Percentiles rank a stretch among this genome's conserved stretches.
Evolutionary conservation across 2,797 vertebrate species (phyloP).

Genomic region (Okamejei kenojei): DNA sequence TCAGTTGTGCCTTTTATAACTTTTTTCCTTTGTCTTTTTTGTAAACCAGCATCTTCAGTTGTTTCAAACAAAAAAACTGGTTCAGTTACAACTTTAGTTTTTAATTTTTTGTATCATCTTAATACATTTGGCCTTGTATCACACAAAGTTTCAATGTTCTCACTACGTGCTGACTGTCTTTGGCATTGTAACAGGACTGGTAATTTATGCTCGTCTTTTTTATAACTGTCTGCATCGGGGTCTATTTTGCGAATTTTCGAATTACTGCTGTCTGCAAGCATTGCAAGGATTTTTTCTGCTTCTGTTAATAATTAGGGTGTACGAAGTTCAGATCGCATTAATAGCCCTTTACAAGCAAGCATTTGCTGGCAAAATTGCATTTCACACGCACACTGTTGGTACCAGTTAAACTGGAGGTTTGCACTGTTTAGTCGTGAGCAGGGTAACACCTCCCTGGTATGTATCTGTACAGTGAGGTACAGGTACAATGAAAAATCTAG

Average conservation of each 20-base stretch:
- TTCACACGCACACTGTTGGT: neutral
- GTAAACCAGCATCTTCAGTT: too few relatives aligned
- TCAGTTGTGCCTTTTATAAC: too few relatives aligned
- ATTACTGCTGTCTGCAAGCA: neutral
- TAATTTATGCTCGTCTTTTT: neutral
- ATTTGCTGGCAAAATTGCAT: neutral
- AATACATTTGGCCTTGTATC: neutral
- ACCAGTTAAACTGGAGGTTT: neutral
- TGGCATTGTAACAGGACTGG: neutral
- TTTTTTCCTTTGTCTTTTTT: too few relatives aligned
- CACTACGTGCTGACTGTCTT: neutral
- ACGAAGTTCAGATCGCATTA: neutral
- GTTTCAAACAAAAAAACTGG: too few relatives aligned
- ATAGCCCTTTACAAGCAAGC: neutral
- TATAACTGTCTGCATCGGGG: neutral
- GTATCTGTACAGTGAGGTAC: too few relatives aligned
- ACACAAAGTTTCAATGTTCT: neutral
- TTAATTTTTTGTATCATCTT: neutral
- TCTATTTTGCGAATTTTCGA: neutral
- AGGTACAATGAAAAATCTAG: too few relatives aligned
- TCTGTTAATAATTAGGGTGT: neutral
- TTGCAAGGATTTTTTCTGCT: neutral
- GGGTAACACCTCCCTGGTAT: too few relatives aligned
- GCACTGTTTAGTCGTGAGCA: neutral
- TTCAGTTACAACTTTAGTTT: neutral